These are phyloP conservation scores for Barbus barbus DNA, from an alignment of 2,113 vertebrate species.

Conservation along the genomic window DNA sequence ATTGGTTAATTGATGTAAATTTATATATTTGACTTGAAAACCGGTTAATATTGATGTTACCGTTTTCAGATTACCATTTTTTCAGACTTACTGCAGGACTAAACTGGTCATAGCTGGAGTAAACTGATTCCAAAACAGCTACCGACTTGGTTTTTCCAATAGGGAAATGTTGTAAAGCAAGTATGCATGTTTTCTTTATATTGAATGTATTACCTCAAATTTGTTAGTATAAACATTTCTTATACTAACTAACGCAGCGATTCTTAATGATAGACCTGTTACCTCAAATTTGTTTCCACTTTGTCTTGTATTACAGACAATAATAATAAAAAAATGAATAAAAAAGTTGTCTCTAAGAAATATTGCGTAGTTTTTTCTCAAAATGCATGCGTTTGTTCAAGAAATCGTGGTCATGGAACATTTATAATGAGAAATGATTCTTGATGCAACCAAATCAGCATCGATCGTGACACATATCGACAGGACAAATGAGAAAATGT, in stretches of 20 bases:
- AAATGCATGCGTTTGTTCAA: not conserved
- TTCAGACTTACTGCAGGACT: too few species aligned
- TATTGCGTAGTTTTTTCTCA: not conserved
- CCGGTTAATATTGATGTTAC: not conserved
- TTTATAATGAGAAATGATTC: not conserved
- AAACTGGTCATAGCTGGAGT: too few species aligned
- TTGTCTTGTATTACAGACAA: slow-evolving; percentile 2
- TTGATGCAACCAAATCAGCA: too few species aligned
- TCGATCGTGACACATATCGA: not conserved
- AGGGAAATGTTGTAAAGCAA: not conserved
- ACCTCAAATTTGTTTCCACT: not conserved
- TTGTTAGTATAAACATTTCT: not conserved
- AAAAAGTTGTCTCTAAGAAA: not conserved
- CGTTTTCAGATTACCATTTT: not conserved
- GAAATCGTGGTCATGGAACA: too few species aligned
- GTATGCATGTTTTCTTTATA: not conserved
- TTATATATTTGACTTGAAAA: not conserved
- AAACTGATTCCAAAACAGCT: too few species aligned
- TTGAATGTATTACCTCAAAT: not conserved
- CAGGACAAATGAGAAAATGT: not conserved
- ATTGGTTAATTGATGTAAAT: not conserved
- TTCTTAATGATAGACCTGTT: not conserved
- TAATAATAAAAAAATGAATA: not conserved
- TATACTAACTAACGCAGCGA: not conserved
- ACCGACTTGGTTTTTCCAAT: too few species aligned